A percentile compares a stretch with the other conserved stretches of the same genome.
Conservation (phyloP, 1,140 invertebrate genomes). For the Drosophila parvula region DNA sequence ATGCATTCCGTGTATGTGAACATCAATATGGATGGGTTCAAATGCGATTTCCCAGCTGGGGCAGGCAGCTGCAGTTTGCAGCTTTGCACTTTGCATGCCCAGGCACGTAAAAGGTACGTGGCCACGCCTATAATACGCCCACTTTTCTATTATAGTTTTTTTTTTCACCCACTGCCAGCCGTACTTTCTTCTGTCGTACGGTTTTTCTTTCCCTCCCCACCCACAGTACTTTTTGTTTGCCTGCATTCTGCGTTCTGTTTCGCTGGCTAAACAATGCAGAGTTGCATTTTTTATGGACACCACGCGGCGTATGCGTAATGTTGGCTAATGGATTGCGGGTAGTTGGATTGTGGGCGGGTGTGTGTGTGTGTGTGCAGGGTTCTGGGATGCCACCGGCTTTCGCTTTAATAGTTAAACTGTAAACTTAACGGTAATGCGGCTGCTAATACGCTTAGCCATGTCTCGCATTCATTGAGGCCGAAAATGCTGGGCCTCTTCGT, state of each 20-base stretch:
- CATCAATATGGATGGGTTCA: constrained; percentile 54
- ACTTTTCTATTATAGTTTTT: constrained; percentile 38
- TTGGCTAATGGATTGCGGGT: constrained; percentile 60
- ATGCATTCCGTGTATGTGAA: constrained; percentile 58
- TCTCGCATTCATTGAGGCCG: constrained; percentile 62
- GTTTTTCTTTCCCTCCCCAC: neutral
- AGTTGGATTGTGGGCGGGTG: constrained; percentile 6
- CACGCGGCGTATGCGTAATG: constrained; percentile 64
- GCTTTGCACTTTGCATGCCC: constrained; percentile 52
- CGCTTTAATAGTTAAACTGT: constrained; percentile 56
- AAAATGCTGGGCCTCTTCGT: constrained; percentile 49
- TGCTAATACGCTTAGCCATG: constrained; percentile 64
- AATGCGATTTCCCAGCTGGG: constrained; percentile 22
- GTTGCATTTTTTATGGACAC: constrained; percentile 63
- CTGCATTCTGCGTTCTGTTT: constrained; percentile 33
- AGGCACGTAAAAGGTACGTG: constrained; percentile 40
- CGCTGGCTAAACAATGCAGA: constrained; percentile 53
- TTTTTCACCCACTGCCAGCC: neutral
- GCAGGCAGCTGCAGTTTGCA: constrained; percentile 34
- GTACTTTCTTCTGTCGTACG: constrained; percentile 7
- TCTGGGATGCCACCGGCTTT: constrained; percentile 15
- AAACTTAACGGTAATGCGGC: constrained; percentile 65
- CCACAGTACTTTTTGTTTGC: neutral
- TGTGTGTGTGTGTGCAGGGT: too few relatives aligned
- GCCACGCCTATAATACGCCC: constrained; percentile 23